Evolutionary conservation across 2,797 vertebrate genomes (phyloP).

Genomic region (Coendou prehensilis): DNA sequence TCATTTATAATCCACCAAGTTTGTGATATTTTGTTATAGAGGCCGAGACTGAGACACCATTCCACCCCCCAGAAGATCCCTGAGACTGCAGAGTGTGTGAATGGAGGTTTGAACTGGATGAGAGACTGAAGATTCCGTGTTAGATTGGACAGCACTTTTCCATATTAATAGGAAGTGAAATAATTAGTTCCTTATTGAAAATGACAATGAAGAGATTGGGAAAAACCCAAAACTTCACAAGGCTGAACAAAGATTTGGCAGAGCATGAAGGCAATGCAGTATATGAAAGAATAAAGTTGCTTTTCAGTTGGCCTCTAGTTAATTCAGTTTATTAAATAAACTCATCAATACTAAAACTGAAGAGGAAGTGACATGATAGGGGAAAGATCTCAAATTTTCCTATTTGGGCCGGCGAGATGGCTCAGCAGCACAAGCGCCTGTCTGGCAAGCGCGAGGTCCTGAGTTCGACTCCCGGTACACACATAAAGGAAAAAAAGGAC

Average conservation of each 20-base stretch:
- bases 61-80: neutral
- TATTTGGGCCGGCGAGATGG: neutral
- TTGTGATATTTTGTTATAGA: neutral
- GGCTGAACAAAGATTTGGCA: neutral
- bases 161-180: constrained; percentile 24
- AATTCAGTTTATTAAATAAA: neutral
- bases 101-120: neutral
- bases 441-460: no score
- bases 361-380: neutral
- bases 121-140: neutral
- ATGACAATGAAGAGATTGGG: constrained; percentile 11
- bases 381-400: constrained; percentile 18
- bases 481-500: no score
- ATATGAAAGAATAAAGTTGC: neutral
- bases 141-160: neutral
- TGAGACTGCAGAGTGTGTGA: neutral
- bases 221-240: neutral
- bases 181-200: constrained; percentile 53
- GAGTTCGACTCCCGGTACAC: no score
- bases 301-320: neutral
- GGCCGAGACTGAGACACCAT: neutral
- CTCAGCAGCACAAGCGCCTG: no score
- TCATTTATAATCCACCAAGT: neutral
- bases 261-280: neutral
- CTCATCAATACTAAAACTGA: neutral